Conservation (phyloP, 2,113 vertebrate species). For the Aramus guarauna region DNA sequence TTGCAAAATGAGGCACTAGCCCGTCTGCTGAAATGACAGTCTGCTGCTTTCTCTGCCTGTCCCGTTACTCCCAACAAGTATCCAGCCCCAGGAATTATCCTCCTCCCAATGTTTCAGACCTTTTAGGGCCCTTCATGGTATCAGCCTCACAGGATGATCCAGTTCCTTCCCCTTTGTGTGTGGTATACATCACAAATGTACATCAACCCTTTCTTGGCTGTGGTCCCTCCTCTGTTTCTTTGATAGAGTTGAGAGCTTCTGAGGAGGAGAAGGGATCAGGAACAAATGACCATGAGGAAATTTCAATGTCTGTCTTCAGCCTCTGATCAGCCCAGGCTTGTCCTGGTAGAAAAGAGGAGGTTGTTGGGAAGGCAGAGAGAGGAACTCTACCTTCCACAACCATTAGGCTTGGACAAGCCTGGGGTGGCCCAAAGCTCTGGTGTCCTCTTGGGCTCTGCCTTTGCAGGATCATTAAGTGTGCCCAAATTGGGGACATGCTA, state of each 20-base stretch:
- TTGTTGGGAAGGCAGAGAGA: background rate
- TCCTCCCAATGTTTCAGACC: background rate
- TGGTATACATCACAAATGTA: background rate
- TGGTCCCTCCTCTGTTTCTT: background rate
- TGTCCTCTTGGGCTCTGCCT: background rate
- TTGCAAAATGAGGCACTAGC: background rate
- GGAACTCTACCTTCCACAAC: background rate
- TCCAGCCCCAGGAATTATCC: background rate
- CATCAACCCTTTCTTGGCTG: background rate
- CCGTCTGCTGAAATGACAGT: background rate
- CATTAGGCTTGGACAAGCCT: background rate
- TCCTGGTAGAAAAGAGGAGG: background rate
- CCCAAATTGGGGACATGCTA: rapidly evolving
- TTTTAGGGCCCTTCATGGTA: background rate
- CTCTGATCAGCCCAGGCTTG: background rate
- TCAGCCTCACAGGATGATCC: background rate
- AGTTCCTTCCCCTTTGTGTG: background rate
- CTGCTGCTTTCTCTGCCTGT: background rate
- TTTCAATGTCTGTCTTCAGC: background rate
- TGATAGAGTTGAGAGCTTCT: background rate
- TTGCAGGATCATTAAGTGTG: background rate
- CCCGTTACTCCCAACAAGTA: background rate
- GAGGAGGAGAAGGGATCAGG: background rate
- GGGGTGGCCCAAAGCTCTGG: background rate
- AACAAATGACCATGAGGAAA: background rate